Percentiles rank a stretch among this genome's conserved stretches.
These are phyloP conservation scores for Dendropsophus ebraccatus DNA, from an alignment of 2,113 vertebrate genomes.

Conservation along the genomic window DNA sequence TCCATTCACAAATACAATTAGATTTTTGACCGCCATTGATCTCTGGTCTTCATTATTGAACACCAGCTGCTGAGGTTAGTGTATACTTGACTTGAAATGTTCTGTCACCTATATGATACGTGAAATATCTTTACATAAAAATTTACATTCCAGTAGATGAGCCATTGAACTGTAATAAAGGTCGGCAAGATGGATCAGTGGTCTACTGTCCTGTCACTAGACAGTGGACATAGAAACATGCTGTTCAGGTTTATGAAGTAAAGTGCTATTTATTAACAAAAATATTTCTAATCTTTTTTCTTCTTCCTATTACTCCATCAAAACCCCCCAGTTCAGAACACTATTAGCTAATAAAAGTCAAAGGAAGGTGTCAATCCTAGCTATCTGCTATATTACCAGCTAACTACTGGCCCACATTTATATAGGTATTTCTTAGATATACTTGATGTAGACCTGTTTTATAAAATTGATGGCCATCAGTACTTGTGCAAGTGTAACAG, in stretches of 20 bases:
- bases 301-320: too few relatives aligned
- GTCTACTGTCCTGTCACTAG: background rate
- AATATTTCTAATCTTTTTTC: too few relatives aligned
- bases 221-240: background rate
- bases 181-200: background rate
- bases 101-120: constrained; percentile 5
- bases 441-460: too few relatives aligned
- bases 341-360: too few relatives aligned
- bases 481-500: too few relatives aligned
- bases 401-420: too few relatives aligned
- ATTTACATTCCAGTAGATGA: constrained; percentile 17
- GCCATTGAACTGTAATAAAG: constrained; percentile 15
- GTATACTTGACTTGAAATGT: constrained; percentile 34
- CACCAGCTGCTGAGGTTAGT: constrained; percentile 38
- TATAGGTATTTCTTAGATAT: too few relatives aligned
- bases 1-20: constrained; percentile 56
- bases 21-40: constrained; percentile 46
- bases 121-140: constrained; percentile 3
- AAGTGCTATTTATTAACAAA: too few relatives aligned
- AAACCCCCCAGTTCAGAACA: too few relatives aligned
- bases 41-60: constrained; percentile 41
- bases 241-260: background rate
- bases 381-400: too few relatives aligned
- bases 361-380: too few relatives aligned
- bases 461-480: too few relatives aligned